Base-by-base conservation (phyloP, 2,113 vertebrate species). In the Channa maculata region DNA sequence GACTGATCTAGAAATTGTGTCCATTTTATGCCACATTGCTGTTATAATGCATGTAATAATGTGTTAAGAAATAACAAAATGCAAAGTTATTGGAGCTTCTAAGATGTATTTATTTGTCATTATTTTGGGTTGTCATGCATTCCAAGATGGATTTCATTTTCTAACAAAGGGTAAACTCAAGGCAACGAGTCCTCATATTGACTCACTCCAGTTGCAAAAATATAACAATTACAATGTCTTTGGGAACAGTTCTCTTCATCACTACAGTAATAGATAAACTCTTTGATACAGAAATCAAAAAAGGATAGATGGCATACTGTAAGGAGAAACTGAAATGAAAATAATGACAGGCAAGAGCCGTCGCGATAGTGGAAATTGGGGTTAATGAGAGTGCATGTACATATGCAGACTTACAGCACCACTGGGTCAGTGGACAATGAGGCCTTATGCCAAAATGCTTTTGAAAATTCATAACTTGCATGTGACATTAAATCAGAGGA, bases 281-380 rank as follows among this genome's bases (percentile, higher is more conserved):
- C 64, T 72, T 73, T 76, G 48, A 61, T 76, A 52, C 2, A 4
- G 43, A 50, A 46, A 68, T 79, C 62, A 69, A 61, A 71, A 57
- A 24, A 76, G 49, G 39, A 61, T 43, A 43, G 38, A 54, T 50
- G 61, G 41, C 73, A 66, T 58, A n/a, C 37, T 8, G 13, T 39
- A 54, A 37, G 43, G 55, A 71, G 12, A 65, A 60, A 79, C 5
- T 36, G 4, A 75, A 58, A 67, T 44, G 24, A 62, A 64, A 70
- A 57, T 84, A 75, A 77, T 65, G 43, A 65, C 49, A 50, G 24
- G 37, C 50, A 24, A 37, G 38, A 61, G 53, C 41, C 13, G 38
- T 64, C 65, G 58, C 5, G 3, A 65, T 12, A 14, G 36, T 64
- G 36, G 59, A 62, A 77, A 83, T 73, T 80, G 63, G 51, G 55